phyloP scores from a whole-genome alignment of 2,113 vertebrate genomes.

The Leptobrachium ailaonicum region DNA sequence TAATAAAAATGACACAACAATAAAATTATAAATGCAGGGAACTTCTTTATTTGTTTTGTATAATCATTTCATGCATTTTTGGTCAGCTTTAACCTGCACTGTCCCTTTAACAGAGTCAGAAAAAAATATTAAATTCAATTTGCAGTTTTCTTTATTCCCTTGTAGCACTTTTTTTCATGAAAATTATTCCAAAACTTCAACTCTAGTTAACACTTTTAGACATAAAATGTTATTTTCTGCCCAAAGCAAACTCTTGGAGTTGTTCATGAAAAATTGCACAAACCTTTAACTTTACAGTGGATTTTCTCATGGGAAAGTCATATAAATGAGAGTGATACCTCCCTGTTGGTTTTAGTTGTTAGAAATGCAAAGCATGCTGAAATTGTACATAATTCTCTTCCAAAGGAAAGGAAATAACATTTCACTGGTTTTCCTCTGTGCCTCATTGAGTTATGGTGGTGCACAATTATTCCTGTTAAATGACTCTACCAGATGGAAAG shows the following conservation, averaged over 20 bases:
- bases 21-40: too few species aligned
- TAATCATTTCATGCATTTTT: too few species aligned
- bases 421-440: slow-evolving; percentile 85
- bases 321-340: slow-evolving; percentile 84
- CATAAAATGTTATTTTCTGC: slow-evolving; percentile 71
- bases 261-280: slow-evolving; percentile 74
- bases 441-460: slow-evolving; percentile 84
- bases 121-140: slow-evolving; percentile 63
- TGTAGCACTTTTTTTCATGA: slow-evolving; percentile 63
- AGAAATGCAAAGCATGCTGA: slow-evolving; percentile 79
- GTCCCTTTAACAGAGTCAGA: slow-evolving; percentile 3
- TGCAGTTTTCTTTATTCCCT: slow-evolving; percentile 56
- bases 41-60: too few species aligned
- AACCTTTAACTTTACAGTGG: slow-evolving; percentile 79
- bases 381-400: slow-evolving; percentile 86
- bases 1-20: too few species aligned
- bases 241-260: slow-evolving; percentile 71
- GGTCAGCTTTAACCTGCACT: too few species aligned
- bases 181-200: slow-evolving; percentile 66
- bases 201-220: slow-evolving; percentile 68
- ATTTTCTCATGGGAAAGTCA: slow-evolving; percentile 82
- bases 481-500: slow-evolving; percentile 81
- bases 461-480: slow-evolving; percentile 85
- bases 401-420: slow-evolving; percentile 91
- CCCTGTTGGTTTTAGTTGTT: slow-evolving; percentile 77